phyloP scores from a whole-genome alignment of 2,797 vertebrate genomes.

The Chelon labrosus region DNA sequence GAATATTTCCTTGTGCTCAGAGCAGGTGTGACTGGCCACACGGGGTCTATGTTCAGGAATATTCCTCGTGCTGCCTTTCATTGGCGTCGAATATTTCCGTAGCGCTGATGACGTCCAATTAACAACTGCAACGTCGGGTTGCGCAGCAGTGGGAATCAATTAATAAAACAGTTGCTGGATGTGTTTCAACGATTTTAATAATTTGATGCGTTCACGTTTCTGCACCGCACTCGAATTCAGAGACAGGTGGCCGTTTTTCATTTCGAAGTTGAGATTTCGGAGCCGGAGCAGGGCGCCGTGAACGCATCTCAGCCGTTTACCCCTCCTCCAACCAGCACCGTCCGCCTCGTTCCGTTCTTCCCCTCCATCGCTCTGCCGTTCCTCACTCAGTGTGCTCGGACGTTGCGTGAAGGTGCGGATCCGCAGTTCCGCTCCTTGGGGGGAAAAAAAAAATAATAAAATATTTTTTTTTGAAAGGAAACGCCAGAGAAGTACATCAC shows the following conservation, averaged over 20 bases:
- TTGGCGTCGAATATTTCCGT: slow-evolving; percentile 6
- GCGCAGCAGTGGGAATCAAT: accelerated
- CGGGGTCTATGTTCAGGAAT: slow-evolving; percentile 58
- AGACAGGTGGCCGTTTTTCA: no score
- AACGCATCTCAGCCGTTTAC: slow-evolving; percentile 52
- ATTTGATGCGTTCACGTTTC: background rate
- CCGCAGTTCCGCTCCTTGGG: slow-evolving; percentile 54
- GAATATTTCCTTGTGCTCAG: background rate
- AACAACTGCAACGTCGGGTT: no score
- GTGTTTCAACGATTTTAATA: no score
- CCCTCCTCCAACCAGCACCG: slow-evolving; percentile 58
- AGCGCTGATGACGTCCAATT: accelerated
- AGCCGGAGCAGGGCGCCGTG: background rate
- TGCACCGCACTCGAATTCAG: background rate
- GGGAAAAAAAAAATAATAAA: slow-evolving; percentile 48
- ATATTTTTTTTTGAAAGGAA: background rate
- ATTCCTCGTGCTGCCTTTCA: slow-evolving; percentile 50
- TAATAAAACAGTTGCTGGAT: accelerated
- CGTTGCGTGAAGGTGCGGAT: slow-evolving; percentile 52
- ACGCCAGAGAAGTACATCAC: background rate
- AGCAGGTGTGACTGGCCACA: slow-evolving; percentile 1
- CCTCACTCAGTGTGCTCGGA: slow-evolving; percentile 58
- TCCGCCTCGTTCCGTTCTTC: slow-evolving; percentile 50
- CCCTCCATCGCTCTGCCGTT: slow-evolving; percentile 40
- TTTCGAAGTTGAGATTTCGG: background rate